These are phyloP conservation scores for Eupeodes luniger DNA, from an alignment of 2,888 invertebrate genomes.

Conservation along the genomic window DNA sequence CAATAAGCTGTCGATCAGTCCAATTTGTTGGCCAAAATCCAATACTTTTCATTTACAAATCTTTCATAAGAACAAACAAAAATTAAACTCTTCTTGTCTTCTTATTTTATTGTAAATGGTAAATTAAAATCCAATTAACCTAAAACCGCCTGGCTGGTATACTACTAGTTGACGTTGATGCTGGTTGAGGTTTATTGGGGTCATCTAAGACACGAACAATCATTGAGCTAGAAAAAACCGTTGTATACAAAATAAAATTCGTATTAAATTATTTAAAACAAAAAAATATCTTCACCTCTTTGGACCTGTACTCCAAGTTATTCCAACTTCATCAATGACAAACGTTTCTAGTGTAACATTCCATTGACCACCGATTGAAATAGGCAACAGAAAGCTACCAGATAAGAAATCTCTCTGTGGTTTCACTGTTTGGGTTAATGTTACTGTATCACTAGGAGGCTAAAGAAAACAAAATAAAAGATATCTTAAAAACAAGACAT, in stretches of 20 bases:
- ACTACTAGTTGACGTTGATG: constrained; percentile 78
- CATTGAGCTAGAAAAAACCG: constrained; percentile 79
- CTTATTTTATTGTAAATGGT: not conserved
- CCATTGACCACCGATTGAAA: constrained; percentile 88
- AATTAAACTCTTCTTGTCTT: not conserved
- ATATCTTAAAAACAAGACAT: not conserved
- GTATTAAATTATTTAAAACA: constrained; percentile 80
- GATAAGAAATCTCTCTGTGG: constrained; percentile 98
- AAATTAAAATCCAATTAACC: not conserved
- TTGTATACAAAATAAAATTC: not conserved
- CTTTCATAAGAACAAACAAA: not conserved
- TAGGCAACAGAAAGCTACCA: constrained; percentile 92
- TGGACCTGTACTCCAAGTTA: constrained; percentile 96
- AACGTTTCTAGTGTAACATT: constrained; percentile 93
- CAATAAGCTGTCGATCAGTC: too few species aligned
- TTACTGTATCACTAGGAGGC: constrained; percentile 83
- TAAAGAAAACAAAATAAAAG: constrained; percentile 18
- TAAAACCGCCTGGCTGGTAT: constrained; percentile 75
- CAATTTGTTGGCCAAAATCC: too few species aligned
- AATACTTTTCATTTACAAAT: too few species aligned
- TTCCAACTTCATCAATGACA: constrained; percentile 92
- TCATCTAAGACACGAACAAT: constrained; percentile 83
- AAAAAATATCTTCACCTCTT: constrained; percentile 85
- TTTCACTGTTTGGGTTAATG: constrained; percentile 91
- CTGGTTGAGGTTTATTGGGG: constrained; percentile 80